Conservation (phyloP, 2,797 vertebrate genomes). For the Sternarchorhynchus goeldii region DNA sequence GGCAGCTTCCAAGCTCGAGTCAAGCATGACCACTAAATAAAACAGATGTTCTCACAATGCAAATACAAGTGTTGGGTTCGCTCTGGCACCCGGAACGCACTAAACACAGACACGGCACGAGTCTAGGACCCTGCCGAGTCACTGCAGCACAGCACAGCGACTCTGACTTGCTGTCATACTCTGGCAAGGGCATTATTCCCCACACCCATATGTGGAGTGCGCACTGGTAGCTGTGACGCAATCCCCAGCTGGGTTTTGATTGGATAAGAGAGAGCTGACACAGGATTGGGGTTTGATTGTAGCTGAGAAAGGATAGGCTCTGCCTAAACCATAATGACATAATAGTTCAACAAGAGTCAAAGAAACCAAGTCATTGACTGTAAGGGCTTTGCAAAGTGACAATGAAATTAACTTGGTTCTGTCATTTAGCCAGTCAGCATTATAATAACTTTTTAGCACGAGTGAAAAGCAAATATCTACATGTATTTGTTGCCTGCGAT, state of each 20-base stretch:
- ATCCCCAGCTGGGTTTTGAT: constrained; percentile 45
- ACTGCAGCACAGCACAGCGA: constrained; percentile 22
- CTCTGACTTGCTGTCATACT: constrained; percentile 34
- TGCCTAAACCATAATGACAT: constrained; percentile 53
- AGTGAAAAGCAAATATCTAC: too few species aligned
- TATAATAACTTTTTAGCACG: too few species aligned
- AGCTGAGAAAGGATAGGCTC: constrained; percentile 39
- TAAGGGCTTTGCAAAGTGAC: constrained; percentile 35
- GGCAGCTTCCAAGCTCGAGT: constrained; percentile 61
- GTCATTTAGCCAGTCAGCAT: too few species aligned
- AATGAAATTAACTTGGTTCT: background rate
- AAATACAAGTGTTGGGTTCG: constrained; percentile 59
- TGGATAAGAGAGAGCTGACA: constrained; percentile 46
- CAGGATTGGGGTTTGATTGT: constrained; percentile 20
- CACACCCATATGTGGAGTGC: constrained; percentile 34
- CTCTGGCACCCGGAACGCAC: constrained; percentile 26
- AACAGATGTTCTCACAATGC: constrained; percentile 76
- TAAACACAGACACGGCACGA: constrained; percentile 31
- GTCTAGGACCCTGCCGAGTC: constrained; percentile 24
- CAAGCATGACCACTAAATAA: constrained; percentile 64
- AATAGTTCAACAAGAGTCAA: constrained; percentile 41
- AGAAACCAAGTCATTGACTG: constrained; percentile 23
- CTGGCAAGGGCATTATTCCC: constrained; percentile 18
- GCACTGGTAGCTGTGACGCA: constrained; percentile 33
- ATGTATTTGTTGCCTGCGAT: too few species aligned